Evolutionary conservation across 92 coral and sea anemone species (phyloP).

Genomic region (Epizoanthus stellaris): DNA sequence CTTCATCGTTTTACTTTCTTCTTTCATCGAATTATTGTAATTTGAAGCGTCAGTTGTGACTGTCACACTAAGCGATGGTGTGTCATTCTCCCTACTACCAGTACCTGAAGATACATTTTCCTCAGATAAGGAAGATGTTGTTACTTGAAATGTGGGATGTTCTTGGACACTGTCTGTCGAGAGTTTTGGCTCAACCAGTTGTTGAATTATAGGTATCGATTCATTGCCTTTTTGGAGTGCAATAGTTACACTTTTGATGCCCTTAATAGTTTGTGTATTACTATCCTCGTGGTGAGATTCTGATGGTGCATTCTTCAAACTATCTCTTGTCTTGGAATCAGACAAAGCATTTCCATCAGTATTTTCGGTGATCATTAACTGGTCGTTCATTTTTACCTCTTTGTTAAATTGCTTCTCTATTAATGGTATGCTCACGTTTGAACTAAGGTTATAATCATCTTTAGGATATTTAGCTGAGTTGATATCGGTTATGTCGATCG

Average conservation of each 20-base stretch:
- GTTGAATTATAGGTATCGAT: slow-evolving; percentile 31
- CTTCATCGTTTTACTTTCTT: not conserved
- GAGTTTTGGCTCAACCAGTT: slow-evolving; percentile 2
- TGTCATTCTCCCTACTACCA: not conserved
- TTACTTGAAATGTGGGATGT: slow-evolving; percentile 17
- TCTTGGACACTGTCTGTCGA: not conserved
- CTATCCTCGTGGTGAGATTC: not conserved
- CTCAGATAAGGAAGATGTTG: slow-evolving; percentile 7
- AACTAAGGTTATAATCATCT: not conserved
- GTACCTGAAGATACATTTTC: not conserved
- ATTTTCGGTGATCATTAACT: slow-evolving; percentile 34
- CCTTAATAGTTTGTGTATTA: slow-evolving; percentile 18
- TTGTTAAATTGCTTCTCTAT: slow-evolving; percentile 21
- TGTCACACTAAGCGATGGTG: slow-evolving; percentile 36
- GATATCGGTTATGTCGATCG: not conserved
- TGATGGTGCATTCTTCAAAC: not conserved
- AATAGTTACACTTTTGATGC: slow-evolving; percentile 37
- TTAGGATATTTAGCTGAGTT: not conserved
- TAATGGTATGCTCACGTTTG: slow-evolving; percentile 3
- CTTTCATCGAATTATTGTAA: not conserved
- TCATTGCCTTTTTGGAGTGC: slow-evolving; percentile 40
- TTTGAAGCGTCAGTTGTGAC: slow-evolving; percentile 27
- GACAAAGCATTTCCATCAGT: not conserved
- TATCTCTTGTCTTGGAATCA: not conserved
- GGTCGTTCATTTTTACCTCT: slow-evolving; percentile 25